These are phyloP conservation scores for Esox niger DNA, from an alignment of 2,113 vertebrate species.

Conservation along the genomic window DNA sequence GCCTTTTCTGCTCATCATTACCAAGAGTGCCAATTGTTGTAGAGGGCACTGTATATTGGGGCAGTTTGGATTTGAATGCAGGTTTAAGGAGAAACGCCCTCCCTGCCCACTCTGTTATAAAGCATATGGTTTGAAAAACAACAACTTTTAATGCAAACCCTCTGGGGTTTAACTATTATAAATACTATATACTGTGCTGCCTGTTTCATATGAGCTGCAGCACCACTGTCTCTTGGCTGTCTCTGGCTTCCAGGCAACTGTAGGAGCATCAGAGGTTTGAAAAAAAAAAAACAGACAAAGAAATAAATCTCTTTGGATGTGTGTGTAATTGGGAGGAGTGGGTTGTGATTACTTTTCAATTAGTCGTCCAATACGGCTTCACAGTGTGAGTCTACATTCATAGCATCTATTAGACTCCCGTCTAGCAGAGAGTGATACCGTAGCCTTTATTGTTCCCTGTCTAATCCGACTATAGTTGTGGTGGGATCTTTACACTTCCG, in stretches of 20 bases:
- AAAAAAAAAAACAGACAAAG: neutral
- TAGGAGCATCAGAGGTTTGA: neutral
- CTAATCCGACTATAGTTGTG: constrained; percentile 35
- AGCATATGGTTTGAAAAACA: too few species aligned
- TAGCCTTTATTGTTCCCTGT: neutral
- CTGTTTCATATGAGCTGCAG: constrained; percentile 16
- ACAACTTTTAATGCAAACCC: too few species aligned
- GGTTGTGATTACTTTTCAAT: constrained; percentile 52
- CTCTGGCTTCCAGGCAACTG: constrained; percentile 25
- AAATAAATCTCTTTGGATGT: neutral
- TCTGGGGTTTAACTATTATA: too few species aligned
- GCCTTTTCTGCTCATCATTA: too few species aligned
- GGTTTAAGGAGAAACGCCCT: too few species aligned
- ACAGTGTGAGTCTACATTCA: constrained; percentile 36
- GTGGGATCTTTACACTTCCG: constrained; percentile 25
- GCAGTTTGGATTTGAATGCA: too few species aligned
- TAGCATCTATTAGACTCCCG: constrained; percentile 34
- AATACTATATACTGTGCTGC: too few species aligned
- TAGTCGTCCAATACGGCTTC: constrained; percentile 32
- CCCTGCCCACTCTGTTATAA: too few species aligned
- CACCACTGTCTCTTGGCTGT: too few species aligned
- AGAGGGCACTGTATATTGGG: too few species aligned
- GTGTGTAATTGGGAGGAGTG: constrained; percentile 24
- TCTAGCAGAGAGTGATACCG: constrained; percentile 19
- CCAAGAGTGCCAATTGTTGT: too few species aligned